A percentile compares a stretch with the other conserved stretches of the same genome.
Evolutionary conservation across 2,888 invertebrate species (phyloP).

Genomic region (Dolichomitus sp.): DNA sequence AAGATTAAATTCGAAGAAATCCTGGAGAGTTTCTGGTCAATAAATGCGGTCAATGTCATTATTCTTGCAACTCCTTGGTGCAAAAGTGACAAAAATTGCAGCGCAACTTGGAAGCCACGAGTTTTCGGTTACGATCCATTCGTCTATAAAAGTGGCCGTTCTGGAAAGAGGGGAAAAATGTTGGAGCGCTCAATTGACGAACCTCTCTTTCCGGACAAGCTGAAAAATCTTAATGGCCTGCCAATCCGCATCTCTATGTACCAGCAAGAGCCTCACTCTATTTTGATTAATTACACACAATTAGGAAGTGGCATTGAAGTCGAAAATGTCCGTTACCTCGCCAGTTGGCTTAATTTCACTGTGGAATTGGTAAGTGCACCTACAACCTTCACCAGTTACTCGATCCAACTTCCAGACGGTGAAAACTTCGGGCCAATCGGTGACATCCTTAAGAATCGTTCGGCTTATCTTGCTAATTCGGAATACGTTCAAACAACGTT

Average conservation of each 20-base stretch:
- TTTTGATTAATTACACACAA: conserved; percentile 41
- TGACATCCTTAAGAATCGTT: conserved; percentile 59
- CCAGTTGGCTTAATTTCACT: conserved; percentile 58
- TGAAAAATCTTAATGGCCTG: conserved; percentile 63
- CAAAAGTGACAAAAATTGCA: not conserved
- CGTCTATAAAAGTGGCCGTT: not conserved
- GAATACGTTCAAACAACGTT: conserved; percentile 18
- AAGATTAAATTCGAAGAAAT: not conserved
- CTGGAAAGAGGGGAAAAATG: conserved; percentile 23
- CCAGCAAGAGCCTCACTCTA: conserved; percentile 36
- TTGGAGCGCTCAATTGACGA: conserved; percentile 7
- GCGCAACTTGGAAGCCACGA: not conserved
- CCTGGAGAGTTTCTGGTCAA: conserved; percentile 55
- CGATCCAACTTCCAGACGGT: conserved; percentile 38
- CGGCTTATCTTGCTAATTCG: conserved; percentile 50
- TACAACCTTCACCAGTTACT: conserved; percentile 46
- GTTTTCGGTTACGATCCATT: conserved; percentile 52
- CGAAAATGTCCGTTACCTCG: conserved; percentile 35
- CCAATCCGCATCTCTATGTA: conserved; percentile 66
- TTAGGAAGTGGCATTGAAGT: conserved; percentile 41
- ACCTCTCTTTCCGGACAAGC: conserved; percentile 60
- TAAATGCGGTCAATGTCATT: conserved; percentile 56
- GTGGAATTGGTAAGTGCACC: conserved; percentile 48
- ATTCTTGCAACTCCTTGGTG: conserved; percentile 9
- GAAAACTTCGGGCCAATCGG: conserved; percentile 49